A percentile compares a stretch with the other conserved stretches of the same genome.
Conservation (phyloP, 1,140 invertebrate species). For the silkworm (Bombyx mori) region ASM3026992v2 NC_085118.1:10779001-10779500, state of each 20-base stretch:
- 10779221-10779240: slow-evolving; percentile 13
- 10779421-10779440: slow-evolving; percentile 40
- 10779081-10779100: too few species aligned
- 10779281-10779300: slow-evolving; percentile 45
- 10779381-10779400: slow-evolving; percentile 67
- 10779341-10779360: slow-evolving; percentile 62
- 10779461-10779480: slow-evolving; percentile 38
- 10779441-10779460: slow-evolving; percentile 37
- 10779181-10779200: too few species aligned
- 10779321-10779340: slow-evolving; percentile 67
- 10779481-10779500: background rate
- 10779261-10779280: slow-evolving; percentile 31
- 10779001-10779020: too few species aligned
- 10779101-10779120: too few species aligned
- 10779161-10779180: too few species aligned
- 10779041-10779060: too few species aligned
- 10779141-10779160: too few species aligned
- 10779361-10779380: slow-evolving; percentile 65
- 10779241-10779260: too few species aligned
- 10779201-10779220: background rate
- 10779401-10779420: slow-evolving; percentile 63
- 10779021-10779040: too few species aligned
- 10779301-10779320: slow-evolving; percentile 57
- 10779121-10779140: too few species aligned
- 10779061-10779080: too few species aligned